Percentiles rank a stretch among this genome's conserved stretches.
phyloP scores from a whole-genome alignment of 2,113 vertebrate species.

The Nymphicus hollandicus region DNA sequence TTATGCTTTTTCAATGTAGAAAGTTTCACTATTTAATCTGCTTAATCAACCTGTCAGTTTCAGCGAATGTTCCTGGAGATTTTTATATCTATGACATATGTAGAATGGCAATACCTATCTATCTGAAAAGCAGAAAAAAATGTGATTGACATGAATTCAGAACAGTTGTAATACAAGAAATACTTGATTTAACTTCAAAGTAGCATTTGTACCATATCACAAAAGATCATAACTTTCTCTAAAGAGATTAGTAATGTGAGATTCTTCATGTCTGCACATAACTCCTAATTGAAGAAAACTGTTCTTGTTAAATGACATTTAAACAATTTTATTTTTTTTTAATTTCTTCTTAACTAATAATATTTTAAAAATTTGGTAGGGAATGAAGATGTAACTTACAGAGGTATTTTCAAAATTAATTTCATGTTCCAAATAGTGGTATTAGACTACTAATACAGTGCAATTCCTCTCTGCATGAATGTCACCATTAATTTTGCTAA shows the following conservation, averaged over 20 bases:
- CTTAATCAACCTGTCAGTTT: background rate
- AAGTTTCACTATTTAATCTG: background rate
- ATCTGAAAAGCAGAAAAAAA: background rate
- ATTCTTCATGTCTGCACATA: background rate
- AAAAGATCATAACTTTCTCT: background rate
- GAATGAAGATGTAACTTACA: background rate
- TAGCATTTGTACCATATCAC: background rate
- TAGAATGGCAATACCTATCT: background rate
- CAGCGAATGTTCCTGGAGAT: background rate
- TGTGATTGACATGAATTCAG: background rate
- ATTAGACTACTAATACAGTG: background rate
- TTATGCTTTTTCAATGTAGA: background rate
- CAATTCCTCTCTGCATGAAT: background rate
- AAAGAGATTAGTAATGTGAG: background rate
- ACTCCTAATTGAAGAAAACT: background rate
- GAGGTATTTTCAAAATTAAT: background rate
- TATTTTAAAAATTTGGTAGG: background rate
- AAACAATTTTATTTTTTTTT: background rate
- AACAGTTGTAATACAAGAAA: background rate
- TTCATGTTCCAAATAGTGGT: background rate
- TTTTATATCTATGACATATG: background rate
- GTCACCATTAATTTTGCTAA: background rate
- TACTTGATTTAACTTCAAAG: background rate
- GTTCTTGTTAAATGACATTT: background rate
- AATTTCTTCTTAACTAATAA: background rate